Evolutionary conservation across 1,140 invertebrate species (phyloP).

Genomic region (Hyposmocoma kahamanoa): DNA sequence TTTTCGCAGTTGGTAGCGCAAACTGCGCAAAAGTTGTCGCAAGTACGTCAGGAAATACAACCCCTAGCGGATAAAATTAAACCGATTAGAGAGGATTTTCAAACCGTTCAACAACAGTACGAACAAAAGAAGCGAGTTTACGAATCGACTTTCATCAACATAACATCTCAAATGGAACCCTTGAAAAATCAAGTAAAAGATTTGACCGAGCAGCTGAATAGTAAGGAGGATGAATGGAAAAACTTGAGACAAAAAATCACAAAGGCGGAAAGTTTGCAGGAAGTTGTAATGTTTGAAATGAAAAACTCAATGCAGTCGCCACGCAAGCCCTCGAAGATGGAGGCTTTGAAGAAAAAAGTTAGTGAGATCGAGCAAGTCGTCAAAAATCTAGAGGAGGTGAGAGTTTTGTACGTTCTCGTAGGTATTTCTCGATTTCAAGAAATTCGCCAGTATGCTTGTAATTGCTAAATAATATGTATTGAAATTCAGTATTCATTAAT

Average conservation of each 20-base stretch:
- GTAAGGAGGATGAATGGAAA: slow-evolving; percentile 72
- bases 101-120: slow-evolving; percentile 66
- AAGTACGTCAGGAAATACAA: slow-evolving; percentile 66
- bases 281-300: slow-evolving; percentile 67
- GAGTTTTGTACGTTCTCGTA: slow-evolving; percentile 7
- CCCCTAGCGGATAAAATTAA: slow-evolving; percentile 64
- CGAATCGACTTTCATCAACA: slow-evolving; percentile 68
- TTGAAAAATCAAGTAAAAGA: slow-evolving; percentile 61
- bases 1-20: slow-evolving; percentile 60
- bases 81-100: slow-evolving; percentile 66
- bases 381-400: slow-evolving; percentile 63
- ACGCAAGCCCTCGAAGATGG: slow-evolving; percentile 65
- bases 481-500: too few species aligned
- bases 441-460: too few species aligned
- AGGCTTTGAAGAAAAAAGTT: slow-evolving; percentile 59
- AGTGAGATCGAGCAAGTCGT: slow-evolving; percentile 56
- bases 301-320: slow-evolving; percentile 68
- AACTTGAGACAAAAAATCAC: slow-evolving; percentile 68
- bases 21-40: slow-evolving; percentile 60
- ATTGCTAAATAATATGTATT: too few species aligned
- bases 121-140: slow-evolving; percentile 71
- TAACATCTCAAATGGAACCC: slow-evolving; percentile 71
- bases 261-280: slow-evolving; percentile 70
- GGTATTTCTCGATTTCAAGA: too few species aligned
- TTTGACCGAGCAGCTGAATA: slow-evolving; percentile 58